Conservation (phyloP, 2,113 vertebrate species). For the Hypomesus transpacificus region DNA sequence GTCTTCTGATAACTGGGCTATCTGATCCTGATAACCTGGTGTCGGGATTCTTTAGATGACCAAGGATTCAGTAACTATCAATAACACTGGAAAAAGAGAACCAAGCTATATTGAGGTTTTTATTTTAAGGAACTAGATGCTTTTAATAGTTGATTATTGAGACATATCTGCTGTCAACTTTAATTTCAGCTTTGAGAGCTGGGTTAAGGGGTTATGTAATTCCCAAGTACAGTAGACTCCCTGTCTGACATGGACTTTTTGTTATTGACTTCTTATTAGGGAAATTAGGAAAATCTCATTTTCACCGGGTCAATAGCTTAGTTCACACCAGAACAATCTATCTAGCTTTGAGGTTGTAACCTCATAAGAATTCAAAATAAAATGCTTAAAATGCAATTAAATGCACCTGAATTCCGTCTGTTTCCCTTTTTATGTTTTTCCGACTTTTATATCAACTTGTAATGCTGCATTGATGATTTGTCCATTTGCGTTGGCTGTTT, state of each 20-base stretch:
- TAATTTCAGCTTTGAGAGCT: not conserved
- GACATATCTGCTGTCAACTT: conserved; percentile 1
- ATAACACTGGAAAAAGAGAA: too few species aligned
- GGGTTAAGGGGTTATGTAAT: conserved; percentile 34
- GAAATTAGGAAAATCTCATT: conserved; percentile 49
- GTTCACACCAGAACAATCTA: conserved; percentile 37
- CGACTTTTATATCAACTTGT: conserved; percentile 37
- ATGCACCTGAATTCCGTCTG: conserved; percentile 43
- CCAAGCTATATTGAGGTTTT: too few species aligned
- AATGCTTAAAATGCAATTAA: too few species aligned
- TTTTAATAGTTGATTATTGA: not conserved
- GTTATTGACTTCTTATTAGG: conserved; percentile 54
- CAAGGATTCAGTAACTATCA: too few species aligned
- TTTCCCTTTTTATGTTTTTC: conserved; percentile 56
- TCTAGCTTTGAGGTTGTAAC: conserved; percentile 36
- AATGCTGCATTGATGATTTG: conserved; percentile 39
- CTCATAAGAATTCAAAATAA: conserved; percentile 23
- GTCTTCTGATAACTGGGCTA: not conserved
- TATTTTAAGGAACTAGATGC: too few species aligned
- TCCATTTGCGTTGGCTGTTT: conserved; percentile 38
- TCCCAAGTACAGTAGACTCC: conserved; percentile 17
- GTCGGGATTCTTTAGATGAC: too few species aligned
- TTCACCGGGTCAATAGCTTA: conserved; percentile 41
- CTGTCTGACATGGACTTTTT: conserved; percentile 35
- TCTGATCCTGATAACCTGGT: too few species aligned